Evolutionary conservation across 2,113 vertebrate genomes (phyloP).

Genomic region (Cololabis saira): DNA sequence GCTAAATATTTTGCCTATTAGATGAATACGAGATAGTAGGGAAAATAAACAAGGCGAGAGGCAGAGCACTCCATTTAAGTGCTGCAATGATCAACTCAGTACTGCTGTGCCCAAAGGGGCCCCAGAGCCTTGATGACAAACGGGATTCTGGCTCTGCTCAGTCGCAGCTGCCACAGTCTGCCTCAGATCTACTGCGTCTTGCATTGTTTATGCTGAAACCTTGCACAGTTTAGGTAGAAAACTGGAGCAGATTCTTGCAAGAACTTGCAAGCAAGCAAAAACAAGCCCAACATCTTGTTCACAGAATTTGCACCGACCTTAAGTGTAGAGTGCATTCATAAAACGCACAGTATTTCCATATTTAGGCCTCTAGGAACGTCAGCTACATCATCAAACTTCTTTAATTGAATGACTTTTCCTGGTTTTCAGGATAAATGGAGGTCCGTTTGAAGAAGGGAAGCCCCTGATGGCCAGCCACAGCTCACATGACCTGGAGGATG

Average conservation of each 20-base stretch:
- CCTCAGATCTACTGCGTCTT: constrained; percentile 26
- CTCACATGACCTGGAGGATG: constrained; percentile 90
- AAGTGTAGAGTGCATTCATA: neutral
- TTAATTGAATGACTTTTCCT: constrained; percentile 5
- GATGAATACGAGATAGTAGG: constrained; percentile 80
- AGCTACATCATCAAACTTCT: neutral
- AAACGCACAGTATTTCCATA: neutral
- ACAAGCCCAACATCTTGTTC: neutral
- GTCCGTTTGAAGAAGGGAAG: constrained; percentile 92
- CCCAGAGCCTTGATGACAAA: constrained; percentile 75
- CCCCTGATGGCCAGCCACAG: constrained; percentile 83
- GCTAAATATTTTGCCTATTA: constrained; percentile 87
- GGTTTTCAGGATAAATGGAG: constrained; percentile 87
- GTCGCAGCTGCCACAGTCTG: constrained; percentile 57
- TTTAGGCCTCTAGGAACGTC: neutral
- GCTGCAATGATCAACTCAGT: constrained; percentile 64
- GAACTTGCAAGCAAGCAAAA: constrained; percentile 2
- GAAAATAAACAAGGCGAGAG: constrained; percentile 77
- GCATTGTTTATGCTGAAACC: constrained; percentile 5
- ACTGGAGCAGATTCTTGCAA: constrained; percentile 14
- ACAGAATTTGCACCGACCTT: neutral
- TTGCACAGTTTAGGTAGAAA: constrained; percentile 25
- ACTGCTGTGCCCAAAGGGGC: constrained; percentile 72
- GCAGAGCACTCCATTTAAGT: constrained; percentile 77
- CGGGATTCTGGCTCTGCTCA: constrained; percentile 62